phyloP scores from a whole-genome alignment of 2,888 invertebrate species.

The Syritta pipiens region DNA sequence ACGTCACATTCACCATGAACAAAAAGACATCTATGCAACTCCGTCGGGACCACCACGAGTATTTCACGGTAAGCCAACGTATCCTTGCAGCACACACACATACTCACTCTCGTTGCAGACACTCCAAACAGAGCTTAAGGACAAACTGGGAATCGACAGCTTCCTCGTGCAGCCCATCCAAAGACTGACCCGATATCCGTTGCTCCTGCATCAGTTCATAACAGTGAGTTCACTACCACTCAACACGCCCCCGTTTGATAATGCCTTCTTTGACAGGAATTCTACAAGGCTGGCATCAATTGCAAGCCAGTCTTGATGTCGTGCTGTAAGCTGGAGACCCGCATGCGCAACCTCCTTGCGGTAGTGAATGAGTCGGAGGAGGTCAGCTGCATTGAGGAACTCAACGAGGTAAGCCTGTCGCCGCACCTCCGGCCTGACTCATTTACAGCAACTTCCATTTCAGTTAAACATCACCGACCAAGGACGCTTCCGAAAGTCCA shows the following conservation, averaged over 20 bases:
- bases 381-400: slow-evolving; percentile 76
- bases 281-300: slow-evolving; percentile 76
- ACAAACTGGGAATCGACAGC: slow-evolving; percentile 79
- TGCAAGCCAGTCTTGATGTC: slow-evolving; percentile 77
- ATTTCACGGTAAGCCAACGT: slow-evolving; percentile 74
- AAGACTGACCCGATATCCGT: slow-evolving; percentile 79
- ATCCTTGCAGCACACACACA: not conserved
- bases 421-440: not conserved
- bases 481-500: slow-evolving; percentile 76
- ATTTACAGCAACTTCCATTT: not conserved
- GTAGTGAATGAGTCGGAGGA: slow-evolving; percentile 78
- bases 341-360: slow-evolving; percentile 76
- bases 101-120: slow-evolving; percentile 63
- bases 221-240: too few species aligned
- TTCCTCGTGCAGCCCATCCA: slow-evolving; percentile 79
- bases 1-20: slow-evolving; percentile 78
- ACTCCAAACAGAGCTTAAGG: slow-evolving; percentile 76
- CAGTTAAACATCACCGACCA: slow-evolving; percentile 76
- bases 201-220: slow-evolving; percentile 78
- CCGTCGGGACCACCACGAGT: slow-evolving; percentile 76
- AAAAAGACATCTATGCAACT: slow-evolving; percentile 77
- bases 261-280: slow-evolving; percentile 72
- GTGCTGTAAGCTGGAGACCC: slow-evolving; percentile 78
- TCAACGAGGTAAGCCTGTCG: slow-evolving; percentile 73
- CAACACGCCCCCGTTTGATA: too few species aligned